phyloP scores from a whole-genome alignment of 2,113 vertebrate species.

The Mormoops blainvillei region DNA sequence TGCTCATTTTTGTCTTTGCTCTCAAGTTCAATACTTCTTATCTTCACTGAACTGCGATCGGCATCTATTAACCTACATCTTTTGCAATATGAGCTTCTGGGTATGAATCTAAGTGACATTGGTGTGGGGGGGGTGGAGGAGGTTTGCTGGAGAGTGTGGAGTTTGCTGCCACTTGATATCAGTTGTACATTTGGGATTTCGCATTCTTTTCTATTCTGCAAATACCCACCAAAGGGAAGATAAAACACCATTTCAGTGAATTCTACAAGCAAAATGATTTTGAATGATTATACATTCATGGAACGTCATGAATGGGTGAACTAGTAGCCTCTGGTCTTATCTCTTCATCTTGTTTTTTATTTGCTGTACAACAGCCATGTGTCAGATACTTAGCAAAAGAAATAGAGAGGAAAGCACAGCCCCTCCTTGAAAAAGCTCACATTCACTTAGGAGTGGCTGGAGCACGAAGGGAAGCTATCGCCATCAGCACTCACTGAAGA shows the following conservation, averaged over 20 bases:
- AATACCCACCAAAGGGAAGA: not conserved
- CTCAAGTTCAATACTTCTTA: constrained; percentile 42
- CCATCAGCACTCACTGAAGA: not conserved
- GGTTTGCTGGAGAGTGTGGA: too few relatives aligned
- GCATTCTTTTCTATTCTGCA: not conserved
- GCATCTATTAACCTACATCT: not conserved
- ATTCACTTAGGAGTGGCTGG: not conserved
- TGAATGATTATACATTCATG: not conserved
- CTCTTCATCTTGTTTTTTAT: not conserved
- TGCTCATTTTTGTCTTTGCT: constrained; percentile 52
- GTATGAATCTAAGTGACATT: not conserved
- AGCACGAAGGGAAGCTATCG: not conserved
- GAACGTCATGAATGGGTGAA: not conserved
- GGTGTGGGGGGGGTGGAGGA: accelerated
- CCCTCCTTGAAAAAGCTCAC: not conserved
- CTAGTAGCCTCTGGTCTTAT: not conserved
- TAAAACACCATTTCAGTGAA: not conserved
- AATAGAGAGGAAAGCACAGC: not conserved
- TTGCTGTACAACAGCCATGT: not conserved
- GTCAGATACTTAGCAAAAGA: not conserved
- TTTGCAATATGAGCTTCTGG: not conserved
- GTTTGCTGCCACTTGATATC: not conserved
- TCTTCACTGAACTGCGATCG: constrained; percentile 41
- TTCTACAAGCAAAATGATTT: constrained; percentile 26
- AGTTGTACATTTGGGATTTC: not conserved